Base-by-base conservation (phyloP, 2,113 vertebrate species). In the Onychostruthus taczanowskii region DNA sequence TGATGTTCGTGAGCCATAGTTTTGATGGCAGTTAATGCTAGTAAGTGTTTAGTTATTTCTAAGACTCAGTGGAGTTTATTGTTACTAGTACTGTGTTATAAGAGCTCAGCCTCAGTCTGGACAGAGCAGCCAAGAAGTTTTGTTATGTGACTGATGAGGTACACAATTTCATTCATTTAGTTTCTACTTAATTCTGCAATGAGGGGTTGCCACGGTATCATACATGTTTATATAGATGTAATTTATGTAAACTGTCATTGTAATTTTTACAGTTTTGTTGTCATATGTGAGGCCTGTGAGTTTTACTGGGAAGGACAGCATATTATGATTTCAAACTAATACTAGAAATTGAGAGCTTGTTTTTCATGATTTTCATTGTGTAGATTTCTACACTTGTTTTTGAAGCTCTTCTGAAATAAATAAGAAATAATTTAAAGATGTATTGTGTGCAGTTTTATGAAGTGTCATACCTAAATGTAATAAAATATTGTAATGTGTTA, bases 401-500 rank as follows among this genome's bases (percentile, higher is more conserved):
- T 41, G 35, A 95, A 46, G 39, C 24, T 81, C 23, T 83, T 93
- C n/a, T 92, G 62, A n/a, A 89, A 43, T 87, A 31, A 26, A 67
- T 47, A 18, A 49, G 62, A 81, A 94, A 58, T 67, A 61, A 63
- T 74, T n/a, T 66, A 41, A 74, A 74, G 27, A 11, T 74, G 58
- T 37, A 12, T 58, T 92, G 13, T 83, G 22, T 93, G 46, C 21
- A 67, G 59, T 79, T 77, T 80, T 90, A 75, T 80, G 61, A 81
- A 82, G 30, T 82, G n/a, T 61, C 17, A 4, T 93, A 24, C 20
- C 89, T 66, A 44, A 70, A 53, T 63, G 59, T 92, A 91, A 31
- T 64, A 70, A 95, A 81, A 31, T 78, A 75, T 87, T 93, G 62
- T 96, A 84, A 94, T 96, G 43, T 95, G 53, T 95, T 95, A 89